Percentiles rank a stretch among this genome's conserved stretches.
Conservation (phyloP, 1,140 invertebrate genomes). For the Cotesia glomerata region DNA sequence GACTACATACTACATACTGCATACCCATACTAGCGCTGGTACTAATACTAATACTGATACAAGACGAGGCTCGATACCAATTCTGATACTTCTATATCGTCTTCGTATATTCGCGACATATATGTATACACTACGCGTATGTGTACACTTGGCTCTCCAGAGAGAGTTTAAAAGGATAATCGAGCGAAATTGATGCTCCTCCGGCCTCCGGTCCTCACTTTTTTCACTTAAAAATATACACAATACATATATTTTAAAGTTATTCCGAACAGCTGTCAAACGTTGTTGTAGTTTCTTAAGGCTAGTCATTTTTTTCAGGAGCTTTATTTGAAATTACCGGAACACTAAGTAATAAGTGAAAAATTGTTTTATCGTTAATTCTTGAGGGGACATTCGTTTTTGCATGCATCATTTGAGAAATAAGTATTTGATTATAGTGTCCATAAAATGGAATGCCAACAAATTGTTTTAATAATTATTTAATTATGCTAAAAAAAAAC, state of each 20-base stretch:
- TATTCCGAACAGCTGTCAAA: slow-evolving; percentile 52
- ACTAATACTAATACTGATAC: too few species aligned
- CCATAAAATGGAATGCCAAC: too few species aligned
- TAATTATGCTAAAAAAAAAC: too few species aligned
- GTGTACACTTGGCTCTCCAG: slow-evolving; percentile 14
- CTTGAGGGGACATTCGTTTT: not conserved
- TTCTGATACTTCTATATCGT: not conserved
- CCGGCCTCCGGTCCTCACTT: slow-evolving; percentile 32
- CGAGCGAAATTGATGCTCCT: slow-evolving; percentile 53
- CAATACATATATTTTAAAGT: slow-evolving; percentile 34
- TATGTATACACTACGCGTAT: too few species aligned
- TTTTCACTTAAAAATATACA: slow-evolving; percentile 56
- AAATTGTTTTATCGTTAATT: too few species aligned
- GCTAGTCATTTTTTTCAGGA: not conserved
- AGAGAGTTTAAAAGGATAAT: slow-evolving; percentile 47
- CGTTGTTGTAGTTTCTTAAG: slow-evolving; percentile 21
- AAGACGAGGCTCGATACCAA: too few species aligned
- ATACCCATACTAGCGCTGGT: not conserved
- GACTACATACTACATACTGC: slow-evolving; percentile 1
- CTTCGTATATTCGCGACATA: too few species aligned
- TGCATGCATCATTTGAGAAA: not conserved
- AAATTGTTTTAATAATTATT: too few species aligned
- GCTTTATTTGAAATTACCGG: not conserved
- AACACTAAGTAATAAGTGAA: too few species aligned
- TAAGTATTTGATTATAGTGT: too few species aligned